These are phyloP conservation scores for Drosophila bocqueti DNA, from an alignment of 1,140 invertebrate genomes.

Conservation along the genomic window DNA sequence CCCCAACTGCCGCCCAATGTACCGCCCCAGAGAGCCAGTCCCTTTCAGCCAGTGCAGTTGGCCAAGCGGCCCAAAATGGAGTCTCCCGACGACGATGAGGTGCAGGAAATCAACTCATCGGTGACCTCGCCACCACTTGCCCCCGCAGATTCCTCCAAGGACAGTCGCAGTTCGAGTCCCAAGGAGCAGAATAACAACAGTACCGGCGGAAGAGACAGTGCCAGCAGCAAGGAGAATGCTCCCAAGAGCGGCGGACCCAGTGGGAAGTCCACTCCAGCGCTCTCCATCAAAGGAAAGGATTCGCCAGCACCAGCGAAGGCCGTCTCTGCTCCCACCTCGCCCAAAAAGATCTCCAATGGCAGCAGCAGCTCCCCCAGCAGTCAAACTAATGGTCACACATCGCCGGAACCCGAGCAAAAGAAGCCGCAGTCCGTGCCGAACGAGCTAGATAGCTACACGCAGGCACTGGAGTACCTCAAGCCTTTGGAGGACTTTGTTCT, in stretches of 20 bases:
- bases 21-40: constrained; percentile 56
- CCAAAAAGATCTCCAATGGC: constrained; percentile 45
- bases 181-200: constrained; percentile 74
- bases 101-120: constrained; percentile 65
- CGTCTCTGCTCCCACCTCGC: constrained; percentile 51
- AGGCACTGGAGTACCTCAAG: constrained; percentile 77
- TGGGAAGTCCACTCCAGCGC: constrained; percentile 65
- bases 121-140: constrained; percentile 39
- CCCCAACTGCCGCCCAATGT: constrained; percentile 71
- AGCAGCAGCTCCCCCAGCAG: constrained; percentile 18
- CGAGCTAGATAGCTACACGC: constrained; percentile 70
- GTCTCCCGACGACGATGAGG: constrained; percentile 61
- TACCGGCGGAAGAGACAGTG: constrained; percentile 64
- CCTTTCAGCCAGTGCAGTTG: constrained; percentile 67
- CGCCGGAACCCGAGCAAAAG: constrained; percentile 50
- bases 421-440: constrained; percentile 31
- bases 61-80: constrained; percentile 67
- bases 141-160: constrained; percentile 33
- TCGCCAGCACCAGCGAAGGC: constrained; percentile 33
- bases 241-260: constrained; percentile 58
- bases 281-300: constrained; percentile 47
- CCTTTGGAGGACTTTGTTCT: constrained; percentile 81
- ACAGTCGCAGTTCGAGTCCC: constrained; percentile 45
- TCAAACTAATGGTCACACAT: constrained; percentile 64
- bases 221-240: constrained; percentile 73